Base-by-base conservation (phyloP, 2,797 vertebrate species). In the Pipistrellus kuhlii region DNA sequence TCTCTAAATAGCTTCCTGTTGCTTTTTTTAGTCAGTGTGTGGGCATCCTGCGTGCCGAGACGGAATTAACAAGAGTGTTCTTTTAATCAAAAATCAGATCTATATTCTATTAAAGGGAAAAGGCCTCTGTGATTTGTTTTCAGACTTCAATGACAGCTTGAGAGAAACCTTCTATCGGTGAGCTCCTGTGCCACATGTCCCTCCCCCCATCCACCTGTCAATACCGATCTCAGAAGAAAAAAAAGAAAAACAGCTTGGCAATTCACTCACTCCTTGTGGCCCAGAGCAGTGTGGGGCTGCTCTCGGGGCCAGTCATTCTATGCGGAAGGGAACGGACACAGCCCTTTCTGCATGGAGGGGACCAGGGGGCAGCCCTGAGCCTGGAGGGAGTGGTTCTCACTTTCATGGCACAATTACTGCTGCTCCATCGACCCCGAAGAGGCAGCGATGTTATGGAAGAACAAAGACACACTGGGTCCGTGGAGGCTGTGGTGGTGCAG, bases 101-200 rank as follows among this genome's bases (percentile, higher is more conserved):
- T 87, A 89, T 27, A 71, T 68, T 91, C 76, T 94, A 77, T 82
- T 90, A 77, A 92, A 94, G 86, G 53, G 62, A 83, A 86, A 88
- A 93, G 78, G 5, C 2, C 82, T 97, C 96, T 95, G 94, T 96
- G 97, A 90, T 97, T 96, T 97, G 91, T 97, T 95, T 97, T 95
- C 94, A 97, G 95, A 97, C 91, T 95, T 97, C 88, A 87, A 76
- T 94, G 93, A 97, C 90, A 44, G 30, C 96, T 95, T 95, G 85
- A 94, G 93, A 78, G 97, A 97, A 97, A 77, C 18, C 20, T 80
- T 87, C 75, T 93, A 90, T 66, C 84, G 95, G 77, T 94, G 91
- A 93, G 27, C 38, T 92, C 44, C 32, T 5, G 46, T 96, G 64
- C 68, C 68, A 35, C 18, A 2, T 12, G 10, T 62, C 3, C 32